Conservation (phyloP, 2,113 vertebrate species). For the Tor tambroides region DNA sequence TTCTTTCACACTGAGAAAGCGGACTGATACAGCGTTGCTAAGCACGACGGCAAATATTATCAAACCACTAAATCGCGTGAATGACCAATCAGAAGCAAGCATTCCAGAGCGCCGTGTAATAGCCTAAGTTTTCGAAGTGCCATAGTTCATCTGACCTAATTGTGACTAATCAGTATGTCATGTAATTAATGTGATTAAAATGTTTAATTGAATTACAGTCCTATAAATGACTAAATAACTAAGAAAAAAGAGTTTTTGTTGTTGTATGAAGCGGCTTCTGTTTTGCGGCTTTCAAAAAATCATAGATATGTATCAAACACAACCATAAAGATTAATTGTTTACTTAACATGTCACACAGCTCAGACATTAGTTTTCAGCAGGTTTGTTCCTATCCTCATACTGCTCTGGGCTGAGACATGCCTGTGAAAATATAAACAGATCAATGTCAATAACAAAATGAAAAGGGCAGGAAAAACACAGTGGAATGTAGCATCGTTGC, state of each 20-base stretch:
- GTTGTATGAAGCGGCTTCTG: background rate
- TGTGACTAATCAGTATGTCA: background rate
- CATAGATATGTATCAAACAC: too few species aligned
- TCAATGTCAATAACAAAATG: constrained; percentile 18
- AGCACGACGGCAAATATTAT: background rate
- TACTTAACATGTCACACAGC: background rate
- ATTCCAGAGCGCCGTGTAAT: background rate
- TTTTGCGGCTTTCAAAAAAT: background rate
- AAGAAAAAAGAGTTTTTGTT: background rate
- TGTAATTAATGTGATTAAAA: background rate
- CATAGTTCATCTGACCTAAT: background rate
- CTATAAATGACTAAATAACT: background rate
- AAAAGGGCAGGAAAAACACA: background rate
- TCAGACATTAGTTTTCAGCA: background rate
- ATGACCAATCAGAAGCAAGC: background rate
- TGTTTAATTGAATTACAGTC: background rate
- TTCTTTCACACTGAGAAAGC: background rate
- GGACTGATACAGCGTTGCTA: background rate
- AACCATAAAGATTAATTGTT: constrained; percentile 13
- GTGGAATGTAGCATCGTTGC: constrained; percentile 7
- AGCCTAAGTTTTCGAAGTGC: background rate
- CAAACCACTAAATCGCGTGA: background rate
- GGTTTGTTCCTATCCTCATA: constrained; percentile 9
- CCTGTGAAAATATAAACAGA: constrained; percentile 26
- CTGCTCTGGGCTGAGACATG: constrained; percentile 4